Evolutionary conservation across 2,797 vertebrate species (phyloP).

Genomic region (Rhinichthys osculus): DNA sequence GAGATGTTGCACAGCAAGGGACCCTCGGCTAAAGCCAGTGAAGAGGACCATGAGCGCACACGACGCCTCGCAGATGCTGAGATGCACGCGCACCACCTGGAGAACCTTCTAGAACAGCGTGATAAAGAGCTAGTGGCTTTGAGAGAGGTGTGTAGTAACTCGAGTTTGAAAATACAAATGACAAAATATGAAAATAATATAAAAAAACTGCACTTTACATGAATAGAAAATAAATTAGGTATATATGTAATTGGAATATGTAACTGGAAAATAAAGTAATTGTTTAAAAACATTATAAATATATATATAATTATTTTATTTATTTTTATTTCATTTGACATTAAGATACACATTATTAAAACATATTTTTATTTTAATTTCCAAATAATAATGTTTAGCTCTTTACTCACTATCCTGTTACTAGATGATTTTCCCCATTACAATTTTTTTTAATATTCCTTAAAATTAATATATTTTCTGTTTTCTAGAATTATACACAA

Average conservation of each 20-base stretch:
- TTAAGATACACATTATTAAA: no score
- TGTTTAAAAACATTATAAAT: no score
- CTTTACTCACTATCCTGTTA: neutral
- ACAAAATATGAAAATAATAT: neutral
- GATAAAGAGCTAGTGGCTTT: constrained; percentile 88
- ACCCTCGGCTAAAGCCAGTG: constrained; percentile 91
- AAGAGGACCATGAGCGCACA: constrained; percentile 96
- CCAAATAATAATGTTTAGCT: neutral
- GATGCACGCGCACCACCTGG: constrained; percentile 96
- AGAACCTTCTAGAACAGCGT: constrained; percentile 95
- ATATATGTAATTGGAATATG: no score
- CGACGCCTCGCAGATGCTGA: constrained; percentile 95
- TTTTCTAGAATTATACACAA: neutral
- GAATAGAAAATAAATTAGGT: no score
- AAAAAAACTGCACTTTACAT: no score
- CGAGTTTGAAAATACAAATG: neutral
- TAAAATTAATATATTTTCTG: neutral
- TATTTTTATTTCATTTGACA: no score
- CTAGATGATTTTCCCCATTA: neutral
- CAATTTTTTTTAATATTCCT: neutral
- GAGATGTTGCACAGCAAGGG: constrained; percentile 99
- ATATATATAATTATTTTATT: no score
- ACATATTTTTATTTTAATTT: neutral
- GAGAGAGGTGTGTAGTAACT: constrained; percentile 84
- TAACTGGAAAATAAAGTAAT: no score